Conservation (phyloP, 2,113 vertebrate species). For the Piliocolobus tephrosceles region DNA sequence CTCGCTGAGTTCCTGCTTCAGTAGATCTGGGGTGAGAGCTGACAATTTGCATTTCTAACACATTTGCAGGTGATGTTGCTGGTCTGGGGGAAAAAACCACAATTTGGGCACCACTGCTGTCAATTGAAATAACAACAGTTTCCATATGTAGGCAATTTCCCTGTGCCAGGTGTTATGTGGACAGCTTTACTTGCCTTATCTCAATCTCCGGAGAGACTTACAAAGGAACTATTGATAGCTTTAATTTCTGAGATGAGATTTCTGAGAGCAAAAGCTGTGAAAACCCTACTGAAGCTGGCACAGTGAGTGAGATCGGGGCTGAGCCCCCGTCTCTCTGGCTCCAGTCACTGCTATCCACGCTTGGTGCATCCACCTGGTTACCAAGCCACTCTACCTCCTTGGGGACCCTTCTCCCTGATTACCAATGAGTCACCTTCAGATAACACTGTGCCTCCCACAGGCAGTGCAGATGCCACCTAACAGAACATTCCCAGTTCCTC, state of each 20-base stretch:
- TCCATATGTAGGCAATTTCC: fast-evolving
- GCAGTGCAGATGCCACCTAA: background rate
- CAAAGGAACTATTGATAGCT: background rate
- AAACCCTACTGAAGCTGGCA: background rate
- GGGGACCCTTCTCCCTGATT: background rate
- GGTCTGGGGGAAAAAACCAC: background rate
- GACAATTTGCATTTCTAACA: background rate
- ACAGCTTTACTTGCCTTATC: background rate
- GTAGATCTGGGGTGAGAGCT: no score
- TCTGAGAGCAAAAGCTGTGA: background rate
- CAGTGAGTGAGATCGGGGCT: background rate
- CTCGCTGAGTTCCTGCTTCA: background rate
- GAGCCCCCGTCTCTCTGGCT: background rate
- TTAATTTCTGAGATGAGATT: background rate
- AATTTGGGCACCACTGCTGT: background rate
- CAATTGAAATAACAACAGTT: no score
- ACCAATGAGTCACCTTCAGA: background rate
- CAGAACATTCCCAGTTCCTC: background rate
- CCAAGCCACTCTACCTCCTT: background rate
- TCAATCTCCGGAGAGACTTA: background rate
- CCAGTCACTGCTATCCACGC: background rate
- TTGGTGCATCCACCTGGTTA: background rate
- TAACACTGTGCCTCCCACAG: background rate
- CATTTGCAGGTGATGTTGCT: background rate
- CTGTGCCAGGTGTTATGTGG: fast-evolving